Percentiles rank a stretch among this genome's conserved stretches.
phyloP scores from a whole-genome alignment of 53 echinoderm and acorn worm species.

The Zoroaster sp. region DNA sequence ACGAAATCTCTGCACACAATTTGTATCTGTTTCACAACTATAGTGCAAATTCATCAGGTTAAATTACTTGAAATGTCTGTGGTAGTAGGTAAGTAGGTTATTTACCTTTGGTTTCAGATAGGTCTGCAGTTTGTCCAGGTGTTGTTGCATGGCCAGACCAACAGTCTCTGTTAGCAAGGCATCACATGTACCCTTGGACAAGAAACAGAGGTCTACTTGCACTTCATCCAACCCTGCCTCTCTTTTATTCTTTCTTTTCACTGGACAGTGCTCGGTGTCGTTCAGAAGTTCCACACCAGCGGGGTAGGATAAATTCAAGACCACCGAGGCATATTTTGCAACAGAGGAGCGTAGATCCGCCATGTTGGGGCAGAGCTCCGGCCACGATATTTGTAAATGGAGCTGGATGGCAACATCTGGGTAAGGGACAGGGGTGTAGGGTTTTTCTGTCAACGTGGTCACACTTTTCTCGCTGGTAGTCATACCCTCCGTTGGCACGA shows the following conservation, averaged over 20 bases:
- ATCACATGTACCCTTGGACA: background rate
- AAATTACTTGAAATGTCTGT: background rate
- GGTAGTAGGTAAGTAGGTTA: background rate
- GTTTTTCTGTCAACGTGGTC: background rate
- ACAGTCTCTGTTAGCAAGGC: background rate
- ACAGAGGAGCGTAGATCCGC: background rate
- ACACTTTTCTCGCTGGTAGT: background rate
- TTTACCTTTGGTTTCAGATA: slow-evolving; percentile 21
- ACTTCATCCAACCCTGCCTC: background rate
- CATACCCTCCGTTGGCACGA: background rate
- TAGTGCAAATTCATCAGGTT: too few species aligned
- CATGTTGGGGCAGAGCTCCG: slow-evolving; percentile 1
- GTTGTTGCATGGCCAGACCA: slow-evolving; percentile 3
- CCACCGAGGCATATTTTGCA: background rate
- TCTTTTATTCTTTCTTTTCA: background rate
- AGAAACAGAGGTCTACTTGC: slow-evolving; percentile 23
- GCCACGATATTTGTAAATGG: slow-evolving; percentile 5
- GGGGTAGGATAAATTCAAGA: background rate
- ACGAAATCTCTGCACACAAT: too few species aligned
- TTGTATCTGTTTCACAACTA: too few species aligned
- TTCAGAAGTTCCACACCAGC: background rate
- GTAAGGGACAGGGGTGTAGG: slow-evolving; percentile 5
- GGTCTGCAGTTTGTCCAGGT: background rate
- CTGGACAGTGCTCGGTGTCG: background rate
- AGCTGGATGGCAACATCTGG: slow-evolving; percentile 2